Evolutionary conservation across 2,888 invertebrate genomes (phyloP).

Genomic region (Eurytoma adleriae): DNA sequence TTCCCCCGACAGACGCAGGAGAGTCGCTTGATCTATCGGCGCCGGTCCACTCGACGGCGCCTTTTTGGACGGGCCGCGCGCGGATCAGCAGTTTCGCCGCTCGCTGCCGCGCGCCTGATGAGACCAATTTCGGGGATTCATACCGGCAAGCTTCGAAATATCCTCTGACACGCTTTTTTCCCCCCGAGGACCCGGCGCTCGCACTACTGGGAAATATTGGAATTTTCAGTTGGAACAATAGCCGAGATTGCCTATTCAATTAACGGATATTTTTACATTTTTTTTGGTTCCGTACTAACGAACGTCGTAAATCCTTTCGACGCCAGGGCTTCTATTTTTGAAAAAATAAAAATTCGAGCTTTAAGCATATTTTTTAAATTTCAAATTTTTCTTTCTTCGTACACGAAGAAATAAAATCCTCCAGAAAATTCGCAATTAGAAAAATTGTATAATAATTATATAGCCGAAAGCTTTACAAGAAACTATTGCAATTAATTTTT

Average conservation of each 20-base stretch:
- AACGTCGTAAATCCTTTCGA: too few species aligned
- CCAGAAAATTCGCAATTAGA: too few species aligned
- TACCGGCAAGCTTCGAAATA: neutral
- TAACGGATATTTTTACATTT: neutral
- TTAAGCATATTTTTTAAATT: too few species aligned
- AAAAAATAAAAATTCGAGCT: too few species aligned
- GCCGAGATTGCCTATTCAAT: slow-evolving; percentile 6
- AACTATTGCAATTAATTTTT: neutral
- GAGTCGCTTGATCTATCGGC: neutral
- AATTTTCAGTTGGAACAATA: neutral
- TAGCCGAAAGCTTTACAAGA: too few species aligned
- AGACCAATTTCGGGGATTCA: slow-evolving; percentile 2
- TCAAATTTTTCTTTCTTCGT: too few species aligned
- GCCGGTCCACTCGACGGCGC: neutral
- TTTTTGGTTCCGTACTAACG: neutral
- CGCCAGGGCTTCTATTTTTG: too few species aligned
- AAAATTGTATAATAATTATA: too few species aligned
- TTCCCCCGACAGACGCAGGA: neutral
- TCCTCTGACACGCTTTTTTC: neutral
- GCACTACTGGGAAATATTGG: neutral
- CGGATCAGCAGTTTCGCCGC: neutral
- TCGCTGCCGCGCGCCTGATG: neutral
- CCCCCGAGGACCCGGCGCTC: neutral
- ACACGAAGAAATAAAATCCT: too few species aligned
- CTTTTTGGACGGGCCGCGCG: neutral